Evolutionary conservation across 2,888 invertebrate species (phyloP).

Genomic region (Coenonympha glycerion): DNA sequence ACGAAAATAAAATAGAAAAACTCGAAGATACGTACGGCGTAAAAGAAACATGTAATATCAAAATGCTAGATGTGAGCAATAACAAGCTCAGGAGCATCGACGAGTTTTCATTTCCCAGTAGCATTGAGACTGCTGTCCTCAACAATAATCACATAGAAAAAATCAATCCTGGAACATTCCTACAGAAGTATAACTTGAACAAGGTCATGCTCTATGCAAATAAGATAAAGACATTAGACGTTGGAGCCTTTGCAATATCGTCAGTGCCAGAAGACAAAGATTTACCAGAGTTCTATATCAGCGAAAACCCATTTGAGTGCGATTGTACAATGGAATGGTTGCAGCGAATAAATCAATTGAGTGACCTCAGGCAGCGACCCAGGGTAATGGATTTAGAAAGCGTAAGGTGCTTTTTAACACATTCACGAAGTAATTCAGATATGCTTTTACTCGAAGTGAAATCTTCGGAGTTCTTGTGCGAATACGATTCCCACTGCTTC

Average conservation of each 20-base stretch:
- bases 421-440: slow-evolving; percentile 78
- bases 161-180: slow-evolving; percentile 82
- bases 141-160: slow-evolving; percentile 84
- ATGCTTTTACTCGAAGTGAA: slow-evolving; percentile 80
- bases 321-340: slow-evolving; percentile 93
- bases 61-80: slow-evolving; percentile 85
- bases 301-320: slow-evolving; percentile 88
- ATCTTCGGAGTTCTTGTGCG: slow-evolving; percentile 86
- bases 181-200: slow-evolving; percentile 81
- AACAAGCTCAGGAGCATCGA: slow-evolving; percentile 82
- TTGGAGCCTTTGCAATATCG: slow-evolving; percentile 81
- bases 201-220: slow-evolving; percentile 87
- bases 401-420: slow-evolving; percentile 85
- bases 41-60: slow-evolving; percentile 79
- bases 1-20: slow-evolving; percentile 85
- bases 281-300: slow-evolving; percentile 86
- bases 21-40: slow-evolving; percentile 84
- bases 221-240: slow-evolving; percentile 81
- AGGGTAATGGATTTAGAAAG: slow-evolving; percentile 86
- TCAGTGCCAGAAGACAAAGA: slow-evolving; percentile 80
- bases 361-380: slow-evolving; percentile 83
- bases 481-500: slow-evolving; percentile 88
- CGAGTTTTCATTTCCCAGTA: slow-evolving; percentile 82
- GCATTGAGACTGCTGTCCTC: slow-evolving; percentile 81
- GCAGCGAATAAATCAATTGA: slow-evolving; percentile 84